Base-by-base conservation (phyloP, 2,888 invertebrate species). In the Netelia inedita region DNA sequence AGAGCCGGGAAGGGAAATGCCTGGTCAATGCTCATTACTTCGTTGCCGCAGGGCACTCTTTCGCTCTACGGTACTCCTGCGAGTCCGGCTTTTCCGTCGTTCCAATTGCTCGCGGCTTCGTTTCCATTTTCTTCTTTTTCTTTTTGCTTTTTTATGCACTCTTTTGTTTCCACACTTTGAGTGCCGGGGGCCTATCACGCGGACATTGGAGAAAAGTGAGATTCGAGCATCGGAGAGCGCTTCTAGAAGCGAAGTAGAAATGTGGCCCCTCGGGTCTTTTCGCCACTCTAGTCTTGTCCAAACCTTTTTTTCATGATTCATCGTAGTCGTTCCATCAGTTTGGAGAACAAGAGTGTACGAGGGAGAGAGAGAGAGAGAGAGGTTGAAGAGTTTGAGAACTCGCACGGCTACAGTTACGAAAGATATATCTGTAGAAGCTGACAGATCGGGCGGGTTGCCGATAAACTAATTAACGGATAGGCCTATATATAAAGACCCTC, bases 11-110 rank as follows among this genome's bases (percentile, higher is more conserved):
- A 41, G 71, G 72, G 66, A 79, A 66, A 79, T 79, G 81, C 73
- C 69, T 85, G 81, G 85, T 85, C 85, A 85, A 82, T 82, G 82
- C 82, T 82, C 85, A 85, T 85, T 85, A 85, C 85, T 79, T 79
- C 66, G 61, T 79, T 79, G 85, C 85, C 85, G 61, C 41, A 53
- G 85, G 85, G 72, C 79, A 82, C 79, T 82, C 79, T 78, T 82
- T 79, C 71, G 65, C 65, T 19, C 72, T 23, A 41, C 65, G 9
- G 16, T 61, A 71, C 71, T 66, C 71, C 65, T 75, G 66, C 79
- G 61, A 78, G 72, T 79, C 65, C 55, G 68, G 66, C 78, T 82
- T 72, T 68, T 46, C 59, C 46, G 16, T 66, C 66, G 72, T 41
- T 65, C 69, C 19, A 68, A 46, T 28, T 28, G 50, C 71, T 50